These are phyloP conservation scores for Festucalex cinctus DNA, from an alignment of 2,113 vertebrate genomes.

Conservation along the genomic window DNA sequence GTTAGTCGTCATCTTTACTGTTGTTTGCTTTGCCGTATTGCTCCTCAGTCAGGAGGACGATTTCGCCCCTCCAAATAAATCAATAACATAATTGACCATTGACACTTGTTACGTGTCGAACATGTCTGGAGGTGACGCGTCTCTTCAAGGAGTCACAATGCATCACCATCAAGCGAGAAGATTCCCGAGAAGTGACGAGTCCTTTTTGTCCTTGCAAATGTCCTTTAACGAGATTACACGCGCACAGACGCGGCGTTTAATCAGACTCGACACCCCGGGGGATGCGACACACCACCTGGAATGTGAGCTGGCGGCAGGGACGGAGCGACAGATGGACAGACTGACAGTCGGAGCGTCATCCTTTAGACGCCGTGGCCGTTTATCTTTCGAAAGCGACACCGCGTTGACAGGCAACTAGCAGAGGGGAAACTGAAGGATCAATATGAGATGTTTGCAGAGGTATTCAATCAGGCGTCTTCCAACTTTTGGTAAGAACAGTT, in stretches of 20 bases:
- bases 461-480: background rate
- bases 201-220: background rate
- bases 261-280: constrained; percentile 8
- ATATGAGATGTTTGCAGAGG: background rate
- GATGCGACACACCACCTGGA: constrained; percentile 23
- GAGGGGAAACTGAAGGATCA: background rate
- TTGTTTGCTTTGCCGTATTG: constrained; percentile 28
- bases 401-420: background rate
- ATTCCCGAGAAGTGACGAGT: background rate
- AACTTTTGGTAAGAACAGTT: background rate
- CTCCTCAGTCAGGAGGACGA: background rate
- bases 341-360: constrained; percentile 6
- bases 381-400: background rate
- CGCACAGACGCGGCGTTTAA: background rate
- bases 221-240: background rate
- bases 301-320: constrained; percentile 11
- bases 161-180: background rate
- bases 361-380: background rate
- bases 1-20: constrained; percentile 19
- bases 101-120: background rate
- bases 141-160: background rate
- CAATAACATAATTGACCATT: background rate
- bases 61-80: background rate
- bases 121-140: background rate
- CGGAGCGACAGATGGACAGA: constrained; percentile 25